A percentile compares a stretch with the other conserved stretches of the same genome.
phyloP scores from a whole-genome alignment of 2,113 vertebrate species.

The Charadrius vociferus region DNA sequence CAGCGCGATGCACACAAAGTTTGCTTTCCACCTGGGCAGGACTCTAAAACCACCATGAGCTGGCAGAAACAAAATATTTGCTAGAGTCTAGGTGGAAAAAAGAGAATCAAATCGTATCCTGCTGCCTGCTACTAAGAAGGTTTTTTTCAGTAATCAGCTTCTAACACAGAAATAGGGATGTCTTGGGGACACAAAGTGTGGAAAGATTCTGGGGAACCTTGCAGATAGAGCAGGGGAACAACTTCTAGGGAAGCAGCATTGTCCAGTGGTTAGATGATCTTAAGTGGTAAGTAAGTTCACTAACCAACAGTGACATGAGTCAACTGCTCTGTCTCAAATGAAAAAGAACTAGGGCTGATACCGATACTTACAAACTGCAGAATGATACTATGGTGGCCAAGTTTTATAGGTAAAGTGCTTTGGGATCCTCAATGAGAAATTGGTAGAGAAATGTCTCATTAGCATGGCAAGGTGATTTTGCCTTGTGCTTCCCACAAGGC shows the following conservation, averaged over 20 bases:
- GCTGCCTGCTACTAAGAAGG: neutral
- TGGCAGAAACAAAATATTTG: neutral
- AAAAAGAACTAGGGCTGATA: neutral
- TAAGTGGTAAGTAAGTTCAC: neutral
- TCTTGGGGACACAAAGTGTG: neutral
- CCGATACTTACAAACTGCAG: neutral
- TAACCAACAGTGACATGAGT: neutral
- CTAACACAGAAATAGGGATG: neutral
- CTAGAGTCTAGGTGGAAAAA: neutral
- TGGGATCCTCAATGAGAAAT: neutral
- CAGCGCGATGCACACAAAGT: too few species aligned
- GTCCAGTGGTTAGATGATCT: neutral
- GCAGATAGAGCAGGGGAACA: neutral
- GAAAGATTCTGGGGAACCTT: neutral
- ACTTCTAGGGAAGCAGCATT: neutral
- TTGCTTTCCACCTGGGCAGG: neutral
- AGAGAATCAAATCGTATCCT: neutral
- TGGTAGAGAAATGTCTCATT: neutral
- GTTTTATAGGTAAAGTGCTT: neutral
- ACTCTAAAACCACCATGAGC: neutral
- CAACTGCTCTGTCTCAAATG: neutral
- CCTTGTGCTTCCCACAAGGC: neutral
- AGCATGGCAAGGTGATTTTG: neutral
- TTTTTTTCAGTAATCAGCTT: neutral
- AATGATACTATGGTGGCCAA: accelerated